A percentile compares a stretch with the other conserved stretches of the same genome.
These are phyloP conservation scores for Crotalus tigris DNA, from an alignment of 2,113 vertebrate genomes.

Conservation along the genomic window DNA sequence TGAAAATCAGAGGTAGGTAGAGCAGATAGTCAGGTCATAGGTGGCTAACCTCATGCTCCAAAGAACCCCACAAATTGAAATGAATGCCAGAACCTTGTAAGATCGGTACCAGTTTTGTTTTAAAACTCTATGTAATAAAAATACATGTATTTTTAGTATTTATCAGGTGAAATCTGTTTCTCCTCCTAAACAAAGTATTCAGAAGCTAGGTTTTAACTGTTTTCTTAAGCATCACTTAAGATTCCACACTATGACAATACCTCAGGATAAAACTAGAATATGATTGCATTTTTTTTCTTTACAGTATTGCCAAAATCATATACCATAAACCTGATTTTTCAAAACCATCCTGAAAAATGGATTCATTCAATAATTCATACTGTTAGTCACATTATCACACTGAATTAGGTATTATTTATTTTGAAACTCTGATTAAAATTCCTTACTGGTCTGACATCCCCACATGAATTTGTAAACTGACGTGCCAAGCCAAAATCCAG, in stretches of 20 bases:
- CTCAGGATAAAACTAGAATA: constrained; percentile 23
- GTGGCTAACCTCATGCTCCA: neutral
- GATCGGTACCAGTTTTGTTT: neutral
- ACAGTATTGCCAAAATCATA: constrained; percentile 14
- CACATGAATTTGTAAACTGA: constrained; percentile 97
- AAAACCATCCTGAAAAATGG: neutral
- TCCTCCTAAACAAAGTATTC: constrained; percentile 2
- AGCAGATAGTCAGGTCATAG: neutral
- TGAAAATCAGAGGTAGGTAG: neutral
- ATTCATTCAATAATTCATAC: constrained; percentile 8
- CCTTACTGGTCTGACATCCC: constrained; percentile 97
- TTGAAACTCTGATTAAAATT: constrained; percentile 17
- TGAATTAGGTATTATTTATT: constrained; percentile 13
- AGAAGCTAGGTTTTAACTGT: constrained; percentile 1
- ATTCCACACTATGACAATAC: neutral
- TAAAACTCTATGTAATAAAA: neutral
- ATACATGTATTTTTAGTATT: neutral
- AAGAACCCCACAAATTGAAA: neutral
- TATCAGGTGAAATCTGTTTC: constrained; percentile 21
- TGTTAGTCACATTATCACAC: neutral
- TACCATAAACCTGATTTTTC: neutral
- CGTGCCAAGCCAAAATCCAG: constrained; percentile 98
- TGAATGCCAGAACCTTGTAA: neutral
- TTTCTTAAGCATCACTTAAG: constrained; percentile 15
- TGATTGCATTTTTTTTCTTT: neutral